Base-by-base conservation (phyloP, 2,888 invertebrate species). In the Lampropteryx suffumata region DNA sequence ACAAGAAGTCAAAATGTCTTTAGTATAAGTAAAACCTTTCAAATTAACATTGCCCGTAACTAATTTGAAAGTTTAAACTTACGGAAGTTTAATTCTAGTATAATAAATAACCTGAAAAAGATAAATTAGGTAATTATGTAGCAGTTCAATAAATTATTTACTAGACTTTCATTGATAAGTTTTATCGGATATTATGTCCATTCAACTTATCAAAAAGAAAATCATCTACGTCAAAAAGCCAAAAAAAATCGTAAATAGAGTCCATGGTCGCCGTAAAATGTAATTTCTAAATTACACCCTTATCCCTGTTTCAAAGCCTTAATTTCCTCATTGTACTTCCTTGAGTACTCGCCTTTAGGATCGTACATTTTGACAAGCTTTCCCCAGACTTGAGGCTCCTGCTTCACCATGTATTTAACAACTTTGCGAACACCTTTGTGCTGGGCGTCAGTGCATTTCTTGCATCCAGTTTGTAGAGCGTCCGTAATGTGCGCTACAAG, bases 311-410 rank as follows among this genome's bases (percentile, higher is more conserved):
- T 59, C 14, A 53, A 27, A n/a, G 35, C n/a, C 9, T 27, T 57
- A 0, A 88, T 62, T 55, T 87, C 84, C 3, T 76, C 70, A 43
- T 86, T 84, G 47, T 89, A 89, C 50, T 76, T 86, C 14, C 63
- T 67, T 0, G 77, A 74, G 62, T 85, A 91, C 0, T 70, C 62
- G 9, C 71, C 70, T 8, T 80, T 62, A 0, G 84, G 79, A 50
- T 91, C 90, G 58, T 87, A 91, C 57, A 82, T 89, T 2, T 77
- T 67, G 0, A 83, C 77, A 2, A 89, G 73, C 44, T 81, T 67
- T 26, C 70, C 53, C 90, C 90, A 91, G 30, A 67, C 73, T 0
- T 64, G 61, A 0, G 67, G 65, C 27, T 90, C 87, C n/a, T 85
- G 53, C 6, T 79, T 78, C 36, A 85, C 73, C 32, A 90, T 63